A percentile compares a stretch with the other conserved stretches of the same genome.
These are phyloP conservation scores for Apodemus speciosus DNA, from an alignment of 2,113 vertebrate species.

Conservation along the genomic window DNA sequence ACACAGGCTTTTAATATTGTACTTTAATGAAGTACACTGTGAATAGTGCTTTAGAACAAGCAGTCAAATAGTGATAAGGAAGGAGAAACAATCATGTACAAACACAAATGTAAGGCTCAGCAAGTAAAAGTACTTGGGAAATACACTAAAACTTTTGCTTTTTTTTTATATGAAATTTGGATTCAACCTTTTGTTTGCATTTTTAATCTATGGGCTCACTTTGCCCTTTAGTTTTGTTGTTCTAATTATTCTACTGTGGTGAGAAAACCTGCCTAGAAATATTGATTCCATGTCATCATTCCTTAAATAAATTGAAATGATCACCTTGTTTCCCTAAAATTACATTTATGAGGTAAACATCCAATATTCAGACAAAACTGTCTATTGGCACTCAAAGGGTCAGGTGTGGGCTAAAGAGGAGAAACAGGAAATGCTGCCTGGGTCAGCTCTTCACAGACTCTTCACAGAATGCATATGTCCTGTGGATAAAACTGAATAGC, in stretches of 20 bases:
- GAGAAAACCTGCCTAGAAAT: conserved; percentile 13
- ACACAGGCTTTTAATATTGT: conserved; percentile 71
- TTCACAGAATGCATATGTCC: neutral
- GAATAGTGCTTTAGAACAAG: conserved; percentile 37
- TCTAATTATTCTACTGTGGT: conserved; percentile 10
- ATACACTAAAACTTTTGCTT: neutral
- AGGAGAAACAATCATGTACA: neutral
- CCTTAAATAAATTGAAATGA: neutral
- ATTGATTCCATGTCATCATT: neutral
- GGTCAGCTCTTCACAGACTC: neutral
- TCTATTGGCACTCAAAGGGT: neutral
- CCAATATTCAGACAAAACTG: neutral
- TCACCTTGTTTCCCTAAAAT: conserved; percentile 31
- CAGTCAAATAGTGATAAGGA: conserved; percentile 25
- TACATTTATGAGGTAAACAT: neutral
- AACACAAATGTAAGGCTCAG: conserved; percentile 33
- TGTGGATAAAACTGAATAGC: conserved; percentile 37
- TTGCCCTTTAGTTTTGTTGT: neutral
- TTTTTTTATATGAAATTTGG: conserved; percentile 35
- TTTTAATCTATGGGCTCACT: neutral
- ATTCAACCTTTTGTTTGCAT: neutral
- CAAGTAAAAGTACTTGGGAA: conserved; percentile 49
- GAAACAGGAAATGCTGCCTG: neutral
- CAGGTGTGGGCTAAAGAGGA: neutral
- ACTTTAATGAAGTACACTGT: conserved; percentile 50